Conservation (phyloP, 2,888 invertebrate genomes). For the Macaria notata region DNA sequence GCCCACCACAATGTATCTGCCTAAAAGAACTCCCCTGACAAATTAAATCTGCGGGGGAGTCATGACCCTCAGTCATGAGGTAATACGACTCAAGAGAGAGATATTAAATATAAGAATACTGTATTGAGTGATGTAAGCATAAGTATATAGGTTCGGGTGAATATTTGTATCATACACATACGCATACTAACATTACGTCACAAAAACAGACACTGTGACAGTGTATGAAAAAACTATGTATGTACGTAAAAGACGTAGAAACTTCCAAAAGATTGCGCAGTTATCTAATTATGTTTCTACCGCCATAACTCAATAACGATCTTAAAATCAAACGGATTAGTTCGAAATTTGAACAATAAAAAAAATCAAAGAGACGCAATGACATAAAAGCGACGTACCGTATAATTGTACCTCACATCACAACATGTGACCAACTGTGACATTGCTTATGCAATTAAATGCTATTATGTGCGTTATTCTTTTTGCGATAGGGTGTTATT, state of each 20-base stretch:
- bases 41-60: too few species aligned
- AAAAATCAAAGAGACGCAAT: constrained; percentile 34
- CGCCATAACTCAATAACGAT: constrained; percentile 4
- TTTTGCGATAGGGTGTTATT: constrained; percentile 5
- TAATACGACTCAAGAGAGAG: too few species aligned
- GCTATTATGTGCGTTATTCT: constrained; percentile 7
- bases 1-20: too few species aligned
- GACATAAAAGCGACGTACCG: constrained; percentile 45
- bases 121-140: too few species aligned
- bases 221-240: too few species aligned
- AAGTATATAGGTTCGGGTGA: too few species aligned
- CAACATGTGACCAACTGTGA: constrained; percentile 46
- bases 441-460: constrained; percentile 34
- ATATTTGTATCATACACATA: too few species aligned
- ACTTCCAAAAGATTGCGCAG: constrained; percentile 24
- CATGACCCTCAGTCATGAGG: too few species aligned
- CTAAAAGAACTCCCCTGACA: too few species aligned
- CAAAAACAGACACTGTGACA: too few species aligned
- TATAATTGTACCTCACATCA: constrained; percentile 51
- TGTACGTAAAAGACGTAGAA: too few species aligned
- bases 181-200: constrained; percentile 9
- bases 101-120: too few species aligned
- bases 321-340: constrained; percentile 3
- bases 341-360: constrained; percentile 6
- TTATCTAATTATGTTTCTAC: constrained; percentile 7